Percentiles rank a stretch among this genome's conserved stretches.
Conservation (phyloP, 2,113 vertebrate species). For the Puffinus mauretanicus region DNA sequence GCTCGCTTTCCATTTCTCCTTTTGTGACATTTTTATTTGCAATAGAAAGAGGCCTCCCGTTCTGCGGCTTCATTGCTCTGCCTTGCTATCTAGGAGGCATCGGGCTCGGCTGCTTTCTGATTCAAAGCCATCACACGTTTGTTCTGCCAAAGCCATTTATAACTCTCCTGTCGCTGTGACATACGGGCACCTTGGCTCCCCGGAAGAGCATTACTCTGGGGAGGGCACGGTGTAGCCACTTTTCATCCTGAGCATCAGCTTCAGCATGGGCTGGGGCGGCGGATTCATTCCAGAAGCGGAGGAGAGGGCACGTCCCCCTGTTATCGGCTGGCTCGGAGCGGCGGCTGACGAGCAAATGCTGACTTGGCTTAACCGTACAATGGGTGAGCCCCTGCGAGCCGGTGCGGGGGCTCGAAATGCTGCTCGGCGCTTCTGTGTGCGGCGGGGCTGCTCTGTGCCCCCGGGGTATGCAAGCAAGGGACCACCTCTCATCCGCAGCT, state of each 20-base stretch:
- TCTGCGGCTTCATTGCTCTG: not conserved
- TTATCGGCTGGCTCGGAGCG: not conserved
- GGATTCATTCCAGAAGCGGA: constrained; percentile 1
- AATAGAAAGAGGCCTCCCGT: not conserved
- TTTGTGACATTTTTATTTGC: not conserved
- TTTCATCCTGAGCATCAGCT: not conserved
- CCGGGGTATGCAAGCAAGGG: not conserved
- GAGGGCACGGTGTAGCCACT: not conserved
- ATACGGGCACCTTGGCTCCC: constrained; percentile 49
- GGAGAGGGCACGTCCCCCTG: not conserved
- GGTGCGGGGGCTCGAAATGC: not conserved
- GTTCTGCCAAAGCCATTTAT: constrained; percentile 76
- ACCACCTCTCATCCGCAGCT: not conserved
- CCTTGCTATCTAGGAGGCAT: not conserved
- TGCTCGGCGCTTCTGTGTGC: not conserved
- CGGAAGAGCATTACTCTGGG: constrained; percentile 14
- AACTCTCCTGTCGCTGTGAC: constrained; percentile 57
- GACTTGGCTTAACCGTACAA: constrained; percentile 37
- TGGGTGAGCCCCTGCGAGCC: constrained; percentile 10
- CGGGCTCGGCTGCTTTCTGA: constrained; percentile 35
- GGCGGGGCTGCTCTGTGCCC: not conserved
- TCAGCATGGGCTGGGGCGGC: not conserved
- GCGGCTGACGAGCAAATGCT: constrained; percentile 37
- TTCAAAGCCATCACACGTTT: constrained; percentile 62
- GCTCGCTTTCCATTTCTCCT: not conserved